These are phyloP conservation scores for Acleris laterana DNA, from an alignment of 2,888 invertebrate genomes.

Conservation along the genomic window DNA sequence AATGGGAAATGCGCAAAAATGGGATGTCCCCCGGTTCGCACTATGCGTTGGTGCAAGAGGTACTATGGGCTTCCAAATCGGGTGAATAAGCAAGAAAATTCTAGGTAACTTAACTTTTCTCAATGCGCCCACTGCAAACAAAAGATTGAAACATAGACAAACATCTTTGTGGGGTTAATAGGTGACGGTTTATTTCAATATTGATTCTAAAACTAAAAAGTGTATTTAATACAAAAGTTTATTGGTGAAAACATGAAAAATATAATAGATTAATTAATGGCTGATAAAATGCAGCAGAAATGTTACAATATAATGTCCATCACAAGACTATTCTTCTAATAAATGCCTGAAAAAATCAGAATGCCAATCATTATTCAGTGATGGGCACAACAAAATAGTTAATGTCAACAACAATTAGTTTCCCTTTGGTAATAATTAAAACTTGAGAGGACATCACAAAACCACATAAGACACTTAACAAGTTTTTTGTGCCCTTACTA, in stretches of 20 bases:
- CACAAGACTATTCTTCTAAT: constrained; percentile 82
- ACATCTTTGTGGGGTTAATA: constrained; percentile 76
- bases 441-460: constrained; percentile 72
- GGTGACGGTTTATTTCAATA: constrained; percentile 82
- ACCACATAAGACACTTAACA: constrained; percentile 80
- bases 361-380: constrained; percentile 71
- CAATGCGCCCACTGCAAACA: constrained; percentile 22
- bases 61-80: too few relatives aligned
- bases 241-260: constrained; percentile 85
- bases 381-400: constrained; percentile 82
- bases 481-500: constrained; percentile 80
- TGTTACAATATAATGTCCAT: constrained; percentile 83
- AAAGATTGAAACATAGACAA: constrained; percentile 51
- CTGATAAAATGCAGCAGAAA: constrained; percentile 85
- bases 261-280: constrained; percentile 85
- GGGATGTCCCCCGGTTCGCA: too few relatives aligned
- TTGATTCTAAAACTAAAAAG: constrained; percentile 84
- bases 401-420: constrained; percentile 72
- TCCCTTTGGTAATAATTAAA: constrained; percentile 73
- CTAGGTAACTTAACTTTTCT: not conserved
- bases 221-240: constrained; percentile 85
- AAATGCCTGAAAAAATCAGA: constrained; percentile 82
- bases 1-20: too few relatives aligned
- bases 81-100: not conserved
- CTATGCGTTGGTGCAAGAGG: too few relatives aligned